Evolutionary conservation across 2,888 invertebrate species (phyloP).

Genomic region (Sinotaia quadrata): DNA sequence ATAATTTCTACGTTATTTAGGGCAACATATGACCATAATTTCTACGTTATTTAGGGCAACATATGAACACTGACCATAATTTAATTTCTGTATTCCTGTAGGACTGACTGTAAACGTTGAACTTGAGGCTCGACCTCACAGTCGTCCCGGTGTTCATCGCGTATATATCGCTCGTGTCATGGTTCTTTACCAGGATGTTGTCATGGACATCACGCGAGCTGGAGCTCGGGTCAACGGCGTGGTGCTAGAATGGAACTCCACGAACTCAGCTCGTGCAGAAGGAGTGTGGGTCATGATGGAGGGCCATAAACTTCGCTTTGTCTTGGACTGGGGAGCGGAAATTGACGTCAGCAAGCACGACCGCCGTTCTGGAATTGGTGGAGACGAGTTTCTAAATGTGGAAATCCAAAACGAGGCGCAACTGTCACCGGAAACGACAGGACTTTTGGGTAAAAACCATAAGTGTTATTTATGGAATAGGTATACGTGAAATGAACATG

Average conservation of each 20-base stretch:
- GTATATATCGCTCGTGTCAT: conserved; percentile 8
- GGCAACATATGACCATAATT: too few species aligned
- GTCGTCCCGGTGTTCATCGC: background rate
- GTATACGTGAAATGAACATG: too few species aligned
- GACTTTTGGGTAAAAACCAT: conserved; percentile 32
- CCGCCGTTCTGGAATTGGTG: background rate
- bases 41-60: too few species aligned
- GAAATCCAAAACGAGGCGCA: conserved; percentile 31
- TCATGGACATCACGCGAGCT: conserved; percentile 13
- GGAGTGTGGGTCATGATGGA: conserved; percentile 20
- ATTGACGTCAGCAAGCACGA: conserved; percentile 29
- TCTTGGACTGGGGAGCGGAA: conserved; percentile 23
- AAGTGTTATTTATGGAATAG: too few species aligned
- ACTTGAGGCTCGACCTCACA: background rate
- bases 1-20: too few species aligned
- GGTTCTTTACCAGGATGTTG: conserved; percentile 19
- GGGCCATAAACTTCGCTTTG: conserved; percentile 13
- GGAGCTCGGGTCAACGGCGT: conserved; percentile 21
- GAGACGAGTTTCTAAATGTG: conserved; percentile 30
- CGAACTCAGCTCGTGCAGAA: background rate
- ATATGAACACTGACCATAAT: background rate
- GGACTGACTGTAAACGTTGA: conserved; percentile 24
- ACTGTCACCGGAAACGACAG: conserved; percentile 24
- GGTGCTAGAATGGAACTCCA: conserved; percentile 5
- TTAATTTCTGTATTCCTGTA: background rate